phyloP scores from a whole-genome alignment of 2,888 invertebrate species.

The Escarpia spicata region DNA sequence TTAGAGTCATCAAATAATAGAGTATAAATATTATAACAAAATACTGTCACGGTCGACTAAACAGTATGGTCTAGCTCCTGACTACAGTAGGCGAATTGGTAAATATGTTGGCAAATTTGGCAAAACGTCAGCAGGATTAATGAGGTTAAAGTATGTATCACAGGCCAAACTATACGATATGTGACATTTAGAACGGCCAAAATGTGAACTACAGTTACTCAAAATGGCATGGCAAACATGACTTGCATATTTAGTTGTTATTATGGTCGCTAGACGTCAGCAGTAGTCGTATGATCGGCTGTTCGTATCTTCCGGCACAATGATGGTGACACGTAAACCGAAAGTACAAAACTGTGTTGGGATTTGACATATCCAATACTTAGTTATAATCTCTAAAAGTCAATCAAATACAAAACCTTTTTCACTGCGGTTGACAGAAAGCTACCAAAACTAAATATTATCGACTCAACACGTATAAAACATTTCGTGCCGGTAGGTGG shows the following conservation, averaged over 20 bases:
- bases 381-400: not conserved
- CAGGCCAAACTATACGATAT: too few species aligned
- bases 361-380: not conserved
- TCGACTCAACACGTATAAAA: not conserved
- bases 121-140: too few species aligned
- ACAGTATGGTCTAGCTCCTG: too few species aligned
- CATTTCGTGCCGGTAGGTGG: not conserved
- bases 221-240: not conserved
- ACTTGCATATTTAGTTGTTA: not conserved
- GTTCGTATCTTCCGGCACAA: not conserved
- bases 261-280: not conserved
- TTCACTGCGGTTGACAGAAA: not conserved
- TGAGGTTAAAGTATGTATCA: too few species aligned
- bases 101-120: too few species aligned
- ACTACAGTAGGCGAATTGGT: too few species aligned
- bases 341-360: not conserved
- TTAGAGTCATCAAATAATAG: too few species aligned
- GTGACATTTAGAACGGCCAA: too few species aligned
- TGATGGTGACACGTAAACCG: not conserved
- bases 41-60: too few species aligned
- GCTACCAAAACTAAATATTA: not conserved
- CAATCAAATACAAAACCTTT: not conserved
- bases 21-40: too few species aligned
- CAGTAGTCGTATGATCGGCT: not conserved
- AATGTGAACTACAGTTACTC: too few species aligned